Evolutionary conservation across 1,140 invertebrate genomes (phyloP), one percentile per base, ranked within the genome.

Genomic region (Ceratosolen solmsi): DNA sequence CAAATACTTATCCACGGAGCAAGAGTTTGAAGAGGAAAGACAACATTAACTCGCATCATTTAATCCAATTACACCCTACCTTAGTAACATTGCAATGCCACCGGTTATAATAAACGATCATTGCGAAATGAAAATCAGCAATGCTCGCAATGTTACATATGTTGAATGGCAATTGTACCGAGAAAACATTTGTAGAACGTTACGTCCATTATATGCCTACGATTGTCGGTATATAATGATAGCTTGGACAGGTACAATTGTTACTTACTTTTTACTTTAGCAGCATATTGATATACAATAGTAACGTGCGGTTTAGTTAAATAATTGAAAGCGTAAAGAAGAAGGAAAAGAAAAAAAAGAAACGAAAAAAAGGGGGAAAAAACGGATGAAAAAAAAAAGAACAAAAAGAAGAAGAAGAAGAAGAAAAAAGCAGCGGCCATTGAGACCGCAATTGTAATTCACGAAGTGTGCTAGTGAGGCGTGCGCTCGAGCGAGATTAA

Each of bases 201-300:
- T 33, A 15, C 30, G n/a, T 20, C 30, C 13, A 36, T 33, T 63
- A 33, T 36, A 63, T 27, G 30, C 15, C 33, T n/a, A 68, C 63
- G 3, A 36, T 38, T 38, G 33, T 5, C 5, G 41, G 2, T n/a
- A 11, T n/a, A 11, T 13, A 68, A n/a, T 65, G 30, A 0, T 1
- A 11, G 17, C 0, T 38, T 22, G n/a, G 63, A 38, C 63, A 68
- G 63, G 33, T 68, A 38, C 4, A n/a, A 38, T 68, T 38, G 27
- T 68, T 38, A 68, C 33, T 68, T 38, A n/a, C 22, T 68, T 38
- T n/a, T 68, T 38, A 68, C 33, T 68, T 38, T n/a, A 68, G 33
- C 20, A n/a, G 36, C 20, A 38, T 68, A 38, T 68, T 68, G 20
- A 38, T 38, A 38, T 68, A n/a, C n/a, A n/a, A n/a, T n/a, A 68